Conservation (phyloP, 2,797 vertebrate species). For the Mustela erminea region DNA sequence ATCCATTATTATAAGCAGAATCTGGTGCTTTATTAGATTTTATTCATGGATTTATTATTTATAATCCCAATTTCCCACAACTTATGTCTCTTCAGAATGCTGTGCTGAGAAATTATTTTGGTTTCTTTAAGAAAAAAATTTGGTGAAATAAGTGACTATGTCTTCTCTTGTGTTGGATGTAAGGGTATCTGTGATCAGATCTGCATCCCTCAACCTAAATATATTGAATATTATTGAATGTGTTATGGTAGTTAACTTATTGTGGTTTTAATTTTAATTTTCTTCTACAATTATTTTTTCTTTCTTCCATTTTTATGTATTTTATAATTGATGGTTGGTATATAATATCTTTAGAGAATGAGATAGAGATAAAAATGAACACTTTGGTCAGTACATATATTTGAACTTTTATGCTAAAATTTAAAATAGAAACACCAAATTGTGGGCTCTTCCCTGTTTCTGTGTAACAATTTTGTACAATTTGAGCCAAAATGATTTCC, state of each 20-base stretch:
- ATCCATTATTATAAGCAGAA: neutral
- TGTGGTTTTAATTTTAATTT: neutral
- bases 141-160: neutral
- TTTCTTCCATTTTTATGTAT: neutral
- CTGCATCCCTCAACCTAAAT: neutral
- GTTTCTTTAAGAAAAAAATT: neutral
- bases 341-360: neutral
- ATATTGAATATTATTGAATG: neutral
- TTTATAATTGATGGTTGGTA: neutral
- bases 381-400: neutral
- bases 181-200: neutral
- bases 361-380: neutral
- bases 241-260: neutral
- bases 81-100: neutral
- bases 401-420: conserved; percentile 1
- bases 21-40: neutral
- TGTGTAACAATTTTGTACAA: neutral
- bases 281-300: neutral
- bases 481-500: neutral
- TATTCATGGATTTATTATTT: neutral
- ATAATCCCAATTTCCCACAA: neutral
- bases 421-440: neutral
- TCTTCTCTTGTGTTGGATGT: neutral
- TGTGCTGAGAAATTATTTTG: neutral
- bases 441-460: neutral